A percentile compares a stretch with the other conserved stretches of the same genome.
Conservation (phyloP, 2,888 invertebrate species). For the Rotaria magnacalcarata region DNA sequence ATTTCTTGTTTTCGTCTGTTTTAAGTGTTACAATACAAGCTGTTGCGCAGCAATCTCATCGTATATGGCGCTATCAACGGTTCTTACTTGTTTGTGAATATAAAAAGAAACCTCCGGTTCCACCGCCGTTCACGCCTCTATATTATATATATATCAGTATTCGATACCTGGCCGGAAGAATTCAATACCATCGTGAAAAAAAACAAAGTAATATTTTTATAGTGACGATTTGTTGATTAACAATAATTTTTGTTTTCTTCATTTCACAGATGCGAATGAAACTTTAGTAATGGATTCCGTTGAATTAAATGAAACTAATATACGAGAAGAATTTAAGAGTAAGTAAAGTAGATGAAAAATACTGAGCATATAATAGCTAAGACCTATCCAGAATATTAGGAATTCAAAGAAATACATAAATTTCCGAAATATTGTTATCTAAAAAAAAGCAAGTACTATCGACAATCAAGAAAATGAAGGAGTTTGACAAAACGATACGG, state of each 20-base stretch:
- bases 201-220: not conserved
- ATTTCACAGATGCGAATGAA: not conserved
- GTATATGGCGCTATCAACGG: constrained; percentile 42
- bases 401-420: no score
- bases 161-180: not conserved
- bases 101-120: not conserved
- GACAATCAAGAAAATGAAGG: no score
- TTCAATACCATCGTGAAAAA: not conserved
- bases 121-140: not conserved
- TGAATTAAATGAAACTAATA: not conserved
- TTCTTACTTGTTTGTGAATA: not conserved
- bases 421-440: no score
- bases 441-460: no score
- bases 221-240: not conserved
- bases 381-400: no score
- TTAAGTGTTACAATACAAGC: constrained; percentile 38
- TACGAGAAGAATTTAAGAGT: not conserved
- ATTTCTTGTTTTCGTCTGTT: no score
- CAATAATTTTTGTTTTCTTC: not conserved
- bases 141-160: not conserved
- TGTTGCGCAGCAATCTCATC: constrained; percentile 40
- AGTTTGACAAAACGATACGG: no score
- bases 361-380: no score
- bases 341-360: not conserved
- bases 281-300: not conserved